Evolutionary conservation across 1,140 invertebrate genomes (phyloP), one percentile per base, ranked within the genome.

Genomic region (Homalodisca vitripennis): DNA sequence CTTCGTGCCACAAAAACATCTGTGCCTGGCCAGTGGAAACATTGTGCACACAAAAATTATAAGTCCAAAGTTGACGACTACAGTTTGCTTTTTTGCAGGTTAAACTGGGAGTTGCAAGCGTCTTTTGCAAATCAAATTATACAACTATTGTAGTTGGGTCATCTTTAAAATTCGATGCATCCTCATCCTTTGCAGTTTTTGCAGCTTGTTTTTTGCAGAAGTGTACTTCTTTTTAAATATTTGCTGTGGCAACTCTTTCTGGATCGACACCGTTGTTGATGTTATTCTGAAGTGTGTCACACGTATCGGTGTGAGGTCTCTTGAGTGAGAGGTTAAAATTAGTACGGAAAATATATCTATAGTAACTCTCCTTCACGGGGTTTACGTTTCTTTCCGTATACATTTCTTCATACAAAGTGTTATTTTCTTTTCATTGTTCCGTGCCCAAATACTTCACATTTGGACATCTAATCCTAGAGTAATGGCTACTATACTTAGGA

Each of bases 1-100:
- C 74, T 70, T 77, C 71, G 46, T 74, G 68, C 73, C 73, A 75
- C n/a, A 72, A 46, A 60, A 74, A 75, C 73, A 76, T 75, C 1
- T n/a, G n/a, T 6, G 57, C 55, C 2, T 63, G 29, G n/a, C 32
- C 14, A 2, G 22, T 30, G 13, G 12, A n/a, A n/a, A 63, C 1
- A 27, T 69, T 27, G 57, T 63, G 31, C 17, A 69, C 29, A 14
- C 30, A 24, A 60, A 68, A 29, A 60, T 57, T 57, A 24, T 68
- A 68, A 2, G 67, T 68, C 67, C 67, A 68, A 34, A 68, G 26
- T 14, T 68, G 53, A 22, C 53, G 12, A 3, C n/a, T 22, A 41
- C 60, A 68, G 32, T 68, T 60, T 14, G 26, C 55, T 27, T 32
- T 57, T n/a, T 53, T 57, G 24, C 48, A 57, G 14, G 29, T 32